These are phyloP conservation scores for Lithophane ornitopus DNA, from an alignment of 2,888 invertebrate species.

Conservation along the genomic window DNA sequence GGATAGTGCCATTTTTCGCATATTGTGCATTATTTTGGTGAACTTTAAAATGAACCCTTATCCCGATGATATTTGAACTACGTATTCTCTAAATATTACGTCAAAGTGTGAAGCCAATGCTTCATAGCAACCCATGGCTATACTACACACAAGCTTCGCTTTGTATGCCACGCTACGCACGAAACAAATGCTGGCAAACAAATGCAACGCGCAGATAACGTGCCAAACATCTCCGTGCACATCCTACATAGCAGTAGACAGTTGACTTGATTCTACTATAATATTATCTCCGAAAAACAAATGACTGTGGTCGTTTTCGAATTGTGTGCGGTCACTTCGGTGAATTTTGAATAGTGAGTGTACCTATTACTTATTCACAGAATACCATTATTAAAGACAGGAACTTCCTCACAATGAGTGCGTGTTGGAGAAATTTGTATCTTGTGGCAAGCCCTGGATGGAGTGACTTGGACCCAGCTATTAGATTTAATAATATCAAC, in stretches of 20 bases:
- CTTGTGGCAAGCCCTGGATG: background rate
- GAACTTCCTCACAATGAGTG: too few species aligned
- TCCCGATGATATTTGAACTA: background rate
- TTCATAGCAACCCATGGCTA: background rate
- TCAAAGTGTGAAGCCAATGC: too few species aligned
- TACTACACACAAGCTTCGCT: background rate
- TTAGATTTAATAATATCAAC: background rate
- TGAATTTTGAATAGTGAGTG: background rate
- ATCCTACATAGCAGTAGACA: background rate
- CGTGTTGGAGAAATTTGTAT: too few species aligned
- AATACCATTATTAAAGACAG: background rate
- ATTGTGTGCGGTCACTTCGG: background rate
- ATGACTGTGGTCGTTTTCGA: background rate
- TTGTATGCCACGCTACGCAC: background rate
- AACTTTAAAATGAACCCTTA: background rate
- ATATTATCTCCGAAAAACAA: background rate
- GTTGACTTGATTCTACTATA: background rate
- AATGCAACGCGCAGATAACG: background rate
- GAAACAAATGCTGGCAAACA: background rate
- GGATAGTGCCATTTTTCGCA: background rate
- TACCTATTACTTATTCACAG: background rate
- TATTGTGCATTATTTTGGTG: background rate
- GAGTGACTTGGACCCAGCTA: background rate
- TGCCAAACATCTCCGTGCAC: too few species aligned
- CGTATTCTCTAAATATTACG: too few species aligned